phyloP scores from a whole-genome alignment of 2,113 vertebrate species.

The Corythaeola cristata region DNA sequence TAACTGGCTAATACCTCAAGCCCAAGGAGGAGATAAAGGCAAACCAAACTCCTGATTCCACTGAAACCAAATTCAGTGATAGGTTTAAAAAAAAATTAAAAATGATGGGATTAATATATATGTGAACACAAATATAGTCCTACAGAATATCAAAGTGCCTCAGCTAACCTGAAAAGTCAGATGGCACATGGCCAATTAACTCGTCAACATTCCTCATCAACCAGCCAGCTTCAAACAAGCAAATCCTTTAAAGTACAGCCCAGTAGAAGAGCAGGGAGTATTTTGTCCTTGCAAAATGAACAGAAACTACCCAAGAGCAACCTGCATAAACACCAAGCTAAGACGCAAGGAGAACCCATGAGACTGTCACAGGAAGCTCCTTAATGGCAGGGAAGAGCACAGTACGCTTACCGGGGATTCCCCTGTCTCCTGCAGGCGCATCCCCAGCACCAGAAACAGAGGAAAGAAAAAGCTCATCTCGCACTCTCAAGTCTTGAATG shows the following conservation, averaged over 20 bases:
- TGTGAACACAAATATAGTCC: not conserved
- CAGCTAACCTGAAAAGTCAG: not conserved
- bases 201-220: not conserved
- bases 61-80: not conserved
- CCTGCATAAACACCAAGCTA: slow-evolving; percentile 13
- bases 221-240: not conserved
- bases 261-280: not conserved
- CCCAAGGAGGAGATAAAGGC: slow-evolving; percentile 6
- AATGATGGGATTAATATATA: not conserved
- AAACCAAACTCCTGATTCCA: slow-evolving; percentile 7
- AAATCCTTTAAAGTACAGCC: not conserved
- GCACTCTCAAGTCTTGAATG: fast-evolving
- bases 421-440: slow-evolving; percentile 67
- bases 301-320: not conserved
- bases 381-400: slow-evolving; percentile 65
- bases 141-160: not conserved
- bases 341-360: slow-evolving; percentile 38
- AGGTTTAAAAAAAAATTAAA: not conserved
- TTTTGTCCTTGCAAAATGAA: not conserved
- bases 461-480: not conserved
- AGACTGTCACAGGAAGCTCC: slow-evolving; percentile 61
- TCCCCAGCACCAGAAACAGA: slow-evolving; percentile 50
- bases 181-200: not conserved
- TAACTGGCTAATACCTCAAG: not conserved
- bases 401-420: slow-evolving; percentile 72